Conservation (phyloP, 2,113 vertebrate genomes). For the Mystacornis crossleyi region DNA sequence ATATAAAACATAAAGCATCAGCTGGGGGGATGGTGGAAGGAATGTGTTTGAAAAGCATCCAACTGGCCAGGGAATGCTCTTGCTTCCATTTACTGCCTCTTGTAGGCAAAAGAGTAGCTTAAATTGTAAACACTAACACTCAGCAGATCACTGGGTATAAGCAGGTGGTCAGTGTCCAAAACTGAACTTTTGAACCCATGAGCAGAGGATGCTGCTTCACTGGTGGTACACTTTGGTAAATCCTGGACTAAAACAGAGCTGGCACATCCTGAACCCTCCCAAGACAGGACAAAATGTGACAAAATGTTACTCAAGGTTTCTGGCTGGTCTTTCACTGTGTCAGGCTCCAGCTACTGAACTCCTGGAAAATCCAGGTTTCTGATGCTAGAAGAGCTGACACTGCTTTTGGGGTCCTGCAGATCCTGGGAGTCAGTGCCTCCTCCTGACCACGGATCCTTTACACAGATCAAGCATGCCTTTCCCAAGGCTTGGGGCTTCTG, state of each 20-base stretch:
- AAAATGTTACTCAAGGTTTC: not conserved
- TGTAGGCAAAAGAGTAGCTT: not conserved
- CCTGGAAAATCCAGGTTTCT: not conserved
- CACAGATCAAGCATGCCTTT: not conserved
- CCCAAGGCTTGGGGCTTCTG: not conserved
- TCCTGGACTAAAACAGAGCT: not conserved
- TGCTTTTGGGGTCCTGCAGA: not conserved
- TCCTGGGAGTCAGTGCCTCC: not conserved
- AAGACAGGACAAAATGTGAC: not conserved
- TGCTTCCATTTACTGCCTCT: not conserved
- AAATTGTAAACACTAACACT: not conserved
- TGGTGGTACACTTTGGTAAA: not conserved
- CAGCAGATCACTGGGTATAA: not conserved
- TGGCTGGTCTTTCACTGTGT: not conserved
- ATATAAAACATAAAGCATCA: not conserved
- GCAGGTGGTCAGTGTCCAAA: not conserved
- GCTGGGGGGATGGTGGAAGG: not conserved
- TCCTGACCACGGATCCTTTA: accelerated
- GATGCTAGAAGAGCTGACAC: not conserved
- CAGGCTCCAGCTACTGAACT: not conserved
- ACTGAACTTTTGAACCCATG: not conserved
- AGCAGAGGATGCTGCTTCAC: not conserved
- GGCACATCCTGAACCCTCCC: not conserved
- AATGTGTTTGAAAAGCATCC: not conserved
- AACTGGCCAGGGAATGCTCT: not conserved